Evolutionary conservation across 2,888 invertebrate species (phyloP).

Genomic region (Helicoverpa assulta): DNA sequence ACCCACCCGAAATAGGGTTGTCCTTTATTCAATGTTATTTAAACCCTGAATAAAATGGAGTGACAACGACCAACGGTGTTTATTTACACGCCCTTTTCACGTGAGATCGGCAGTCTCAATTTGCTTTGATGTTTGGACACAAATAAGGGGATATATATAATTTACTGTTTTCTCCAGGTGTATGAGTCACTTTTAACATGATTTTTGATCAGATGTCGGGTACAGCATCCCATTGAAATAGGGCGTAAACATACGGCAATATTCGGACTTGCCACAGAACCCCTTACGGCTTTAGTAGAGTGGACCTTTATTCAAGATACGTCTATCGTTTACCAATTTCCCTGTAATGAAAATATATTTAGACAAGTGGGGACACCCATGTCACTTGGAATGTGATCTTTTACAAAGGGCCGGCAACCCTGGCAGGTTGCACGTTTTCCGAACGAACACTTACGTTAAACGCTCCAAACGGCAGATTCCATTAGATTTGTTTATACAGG

Average conservation of each 20-base stretch:
- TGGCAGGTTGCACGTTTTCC: constrained; percentile 6
- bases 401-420: constrained; percentile 2
- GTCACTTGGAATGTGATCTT: not conserved
- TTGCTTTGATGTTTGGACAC: constrained; percentile 29
- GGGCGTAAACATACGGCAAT: too few species aligned
- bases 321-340: not conserved
- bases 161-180: not conserved
- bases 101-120: constrained; percentile 16
- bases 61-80: constrained; percentile 6
- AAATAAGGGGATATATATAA: not conserved
- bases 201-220: too few species aligned
- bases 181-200: not conserved
- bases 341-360: not conserved
- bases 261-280: too few species aligned
- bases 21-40: constrained; percentile 12
- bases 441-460: not conserved
- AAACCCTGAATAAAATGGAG: constrained; percentile 28
- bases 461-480: not conserved
- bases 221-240: too few species aligned
- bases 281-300: too few species aligned
- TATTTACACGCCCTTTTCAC: constrained; percentile 34
- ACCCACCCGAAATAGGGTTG: constrained; percentile 34
- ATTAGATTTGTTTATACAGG: constrained; percentile 3
- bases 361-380: not conserved
- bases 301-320: too few species aligned